Base-by-base conservation (phyloP, 2,888 invertebrate genomes). In the Apodemia duryi region DNA sequence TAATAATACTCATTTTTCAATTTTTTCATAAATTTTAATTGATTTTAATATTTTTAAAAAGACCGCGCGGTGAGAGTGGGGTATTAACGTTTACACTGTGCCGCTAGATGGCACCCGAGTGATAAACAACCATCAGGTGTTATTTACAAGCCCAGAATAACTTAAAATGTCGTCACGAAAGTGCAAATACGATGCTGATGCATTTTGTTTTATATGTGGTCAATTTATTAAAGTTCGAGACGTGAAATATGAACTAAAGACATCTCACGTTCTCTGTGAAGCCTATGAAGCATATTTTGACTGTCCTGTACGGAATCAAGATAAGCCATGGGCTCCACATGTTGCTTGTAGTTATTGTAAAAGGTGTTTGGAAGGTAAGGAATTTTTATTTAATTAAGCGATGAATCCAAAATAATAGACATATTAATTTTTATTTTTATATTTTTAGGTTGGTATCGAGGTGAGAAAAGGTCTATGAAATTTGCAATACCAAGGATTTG, bases 401-500 rank as follows among this genome's bases (percentile, higher is more conserved):
- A 63, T 63, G 63, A 65, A 66, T 68, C 63, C 61, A 65, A 66
- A 63, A 65, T 65, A 68, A 66, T 66, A 65, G 65, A 68, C 64
- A 66, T 70, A 65, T 62, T 65, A 66, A 65, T 66, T 68, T 63
- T 69, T 65, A 69, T 67, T 67, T 67, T 66, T 65, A 63, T 65
- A 65, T 69, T 69, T 69, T 64, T 52, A 69, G 69, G 64, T 67
- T 69, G 67, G 66, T 67, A 69, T 65, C 69, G 66, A 66, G 67
- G 69, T 64, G 69, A 68, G 63, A 70, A 68, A 67, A 64, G 63
- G 61, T 66, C 62, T 65, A 70, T 70, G 67, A 67, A 70, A 66
- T 68, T 68, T 67, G 70, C 70, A 66, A 64, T 70, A 69, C 69
- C 71, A 68, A 71, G 68, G 65, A 68, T 71, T 65, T 71, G 71